Base-by-base conservation (phyloP, 1,140 invertebrate genomes). In the Drosophila micromelanica region DNA sequence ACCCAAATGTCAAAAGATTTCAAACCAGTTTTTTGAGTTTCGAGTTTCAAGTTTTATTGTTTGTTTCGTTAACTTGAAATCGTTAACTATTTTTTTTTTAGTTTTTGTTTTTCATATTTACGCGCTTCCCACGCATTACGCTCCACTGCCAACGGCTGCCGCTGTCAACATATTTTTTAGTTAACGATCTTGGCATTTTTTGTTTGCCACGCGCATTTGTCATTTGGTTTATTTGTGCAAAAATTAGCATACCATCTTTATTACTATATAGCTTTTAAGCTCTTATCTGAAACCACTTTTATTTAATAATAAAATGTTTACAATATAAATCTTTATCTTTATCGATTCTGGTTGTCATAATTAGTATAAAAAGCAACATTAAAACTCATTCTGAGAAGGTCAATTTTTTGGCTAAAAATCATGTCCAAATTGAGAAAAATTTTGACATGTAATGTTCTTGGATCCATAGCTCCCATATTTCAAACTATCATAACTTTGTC, bases 191-290 rank as follows among this genome's bases (percentile, higher is more conserved):
- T 15, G n/a, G 37, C 12, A 8, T 51, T 49, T 59, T 32, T 11
- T 15, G 20, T 60, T 64, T 42, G 37, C 42, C 9, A 8, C 38
- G 13, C 69, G 51, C 63, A 73, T 73, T 73, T 68, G 42, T 61
- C 55, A 67, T 48, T 49, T 67, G 55, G 55, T 61, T 73, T 61
- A 55, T 60, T 48, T 55, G 52, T 56, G 52, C 68, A 56, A 62
- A 35, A 69, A 69, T 73, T 73, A 57, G 71, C 63, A 56, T 69
- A 57, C 46, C 27, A 61, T 60, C 49, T 45, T 54, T 55, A 8
- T 13, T n/a, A 55, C 52, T 46, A 38, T 52, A 35, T 71, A 46
- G 60, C 46, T 27, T 13, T 20, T 40, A 57, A 49, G 17, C 23
- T 20, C 8, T 43, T 57, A 32, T 48, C 32, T 17, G 20, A 15